Evolutionary conservation across 1,140 invertebrate species (phyloP), one percentile per base, ranked within the genome.

Genomic region (Drosophila subpulchrella): DNA sequence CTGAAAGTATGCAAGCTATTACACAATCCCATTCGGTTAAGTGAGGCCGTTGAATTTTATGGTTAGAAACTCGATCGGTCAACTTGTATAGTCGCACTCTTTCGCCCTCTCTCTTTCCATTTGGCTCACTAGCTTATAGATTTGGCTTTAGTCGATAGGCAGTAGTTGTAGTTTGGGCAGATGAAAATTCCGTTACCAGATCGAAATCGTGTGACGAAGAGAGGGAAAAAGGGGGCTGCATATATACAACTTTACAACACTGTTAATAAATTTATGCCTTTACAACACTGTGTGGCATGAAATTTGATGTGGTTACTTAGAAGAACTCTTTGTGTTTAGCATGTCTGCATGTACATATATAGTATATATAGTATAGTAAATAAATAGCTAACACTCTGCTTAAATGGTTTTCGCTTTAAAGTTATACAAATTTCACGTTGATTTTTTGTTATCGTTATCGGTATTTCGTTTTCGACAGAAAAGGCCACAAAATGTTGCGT

Each of bases 401-500:
- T 53, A 70, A 27, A 65, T 75, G 50, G 39, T 41, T 59, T 59
- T 54, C 15, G 50, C 24, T 65, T 71, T 78, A 53, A 63, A 73
- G 76, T 78, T 63, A 53, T 46, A 58, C 55, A 53, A 71, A 53
- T 66, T 66, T 71, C 68, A 51, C 30, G 44, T 55, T 53, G 58
- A 39, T 55, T 70, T 68, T 48, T 54, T 55, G 11, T 46, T 59
- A 59, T 73, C 36, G 44, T 65, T 55, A 72, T 67, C 54, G 44
- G 17, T 56, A 1, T 77, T 71, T 38, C 61, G 53, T 78, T 54
- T 65, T 65, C 56, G 61, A 68, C 61, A 84, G 76, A 83, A 81
- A 85, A 89, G 84, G 84, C 84, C 84, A 89, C 84, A 89, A 88
- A 89, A 88, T 88, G 84, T 74, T 84, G 80, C 75, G 75, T 82